Percentiles rank a stretch among this genome's conserved stretches.
Conservation (phyloP, 2,888 invertebrate species). For the Drosophila pseudotalamancana region DNA sequence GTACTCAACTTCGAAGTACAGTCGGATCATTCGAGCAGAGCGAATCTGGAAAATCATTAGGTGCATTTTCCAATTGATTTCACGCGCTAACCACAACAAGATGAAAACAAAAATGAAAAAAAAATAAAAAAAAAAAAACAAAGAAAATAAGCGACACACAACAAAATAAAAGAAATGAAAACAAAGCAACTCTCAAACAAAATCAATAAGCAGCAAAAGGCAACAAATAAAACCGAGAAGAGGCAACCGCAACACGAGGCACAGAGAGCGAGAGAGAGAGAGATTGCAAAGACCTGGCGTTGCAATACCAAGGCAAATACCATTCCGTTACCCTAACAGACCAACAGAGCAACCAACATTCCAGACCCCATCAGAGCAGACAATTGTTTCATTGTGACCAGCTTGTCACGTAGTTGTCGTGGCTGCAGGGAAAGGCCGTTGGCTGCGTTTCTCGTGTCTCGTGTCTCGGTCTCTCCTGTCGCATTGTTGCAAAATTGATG, state of each 20-base stretch:
- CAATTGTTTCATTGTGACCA: constrained; percentile 61
- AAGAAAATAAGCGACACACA: no score
- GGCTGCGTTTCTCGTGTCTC: constrained; percentile 46
- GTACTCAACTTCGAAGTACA: constrained; percentile 45
- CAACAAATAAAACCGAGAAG: constrained; percentile 49
- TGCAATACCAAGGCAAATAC: background rate
- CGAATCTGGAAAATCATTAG: constrained; percentile 67
- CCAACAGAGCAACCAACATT: constrained; percentile 4
- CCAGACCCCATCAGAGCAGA: constrained; percentile 31
- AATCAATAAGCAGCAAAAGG: constrained; percentile 76
- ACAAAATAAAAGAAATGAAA: constrained; percentile 10
- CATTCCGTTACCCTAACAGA: constrained; percentile 18
- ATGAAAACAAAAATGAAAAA: background rate
- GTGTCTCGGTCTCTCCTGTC: no score
- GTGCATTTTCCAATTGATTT: constrained; percentile 79
- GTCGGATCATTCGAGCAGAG: constrained; percentile 53
- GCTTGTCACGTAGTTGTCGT: constrained; percentile 47
- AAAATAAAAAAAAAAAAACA: background rate
- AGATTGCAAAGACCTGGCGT: constrained; percentile 39
- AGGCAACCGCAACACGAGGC: constrained; percentile 53
- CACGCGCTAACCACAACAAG: constrained; percentile 61
- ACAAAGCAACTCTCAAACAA: constrained; percentile 50
- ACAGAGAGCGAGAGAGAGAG: constrained; percentile 16
- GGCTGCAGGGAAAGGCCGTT: constrained; percentile 20
- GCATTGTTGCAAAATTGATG: constrained; percentile 79